These are phyloP conservation scores for Dryobota labecula DNA, from an alignment of 2,888 invertebrate species.

Conservation along the genomic window DNA sequence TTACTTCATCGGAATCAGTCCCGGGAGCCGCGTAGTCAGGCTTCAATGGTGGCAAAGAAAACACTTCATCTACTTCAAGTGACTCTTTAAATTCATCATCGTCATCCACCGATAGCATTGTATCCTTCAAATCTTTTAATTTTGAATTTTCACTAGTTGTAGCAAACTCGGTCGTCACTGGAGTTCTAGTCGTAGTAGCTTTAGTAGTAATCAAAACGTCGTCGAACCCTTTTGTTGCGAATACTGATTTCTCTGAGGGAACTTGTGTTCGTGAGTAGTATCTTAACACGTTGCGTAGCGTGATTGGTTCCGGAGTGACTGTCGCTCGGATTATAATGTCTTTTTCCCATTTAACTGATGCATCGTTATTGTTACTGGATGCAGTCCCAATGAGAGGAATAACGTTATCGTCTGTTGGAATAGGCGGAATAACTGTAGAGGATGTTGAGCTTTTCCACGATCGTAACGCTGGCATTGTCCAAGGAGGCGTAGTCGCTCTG, in stretches of 20 bases:
- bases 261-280: constrained; percentile 78
- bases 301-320: constrained; percentile 80
- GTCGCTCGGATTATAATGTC: constrained; percentile 84
- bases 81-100: constrained; percentile 88
- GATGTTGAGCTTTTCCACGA: constrained; percentile 83
- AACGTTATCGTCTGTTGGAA: constrained; percentile 79
- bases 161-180: constrained; percentile 74
- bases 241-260: constrained; percentile 77
- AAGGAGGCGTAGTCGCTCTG: constrained; percentile 83
- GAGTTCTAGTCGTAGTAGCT: constrained; percentile 73
- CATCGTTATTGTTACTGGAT: constrained; percentile 80
- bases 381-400: constrained; percentile 78
- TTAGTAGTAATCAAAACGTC: constrained; percentile 84
- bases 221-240: constrained; percentile 78
- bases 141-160: constrained; percentile 77
- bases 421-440: constrained; percentile 78
- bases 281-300: constrained; percentile 79
- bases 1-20: constrained; percentile 84
- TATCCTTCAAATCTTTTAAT: constrained; percentile 85
- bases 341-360: constrained; percentile 84
- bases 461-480: constrained; percentile 89
- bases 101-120: constrained; percentile 85
- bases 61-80: constrained; percentile 86
- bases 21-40: constrained; percentile 77
- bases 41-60: constrained; percentile 84